Conservation (phyloP, 2,113 vertebrate genomes). For the Engystomops pustulosus region DNA sequence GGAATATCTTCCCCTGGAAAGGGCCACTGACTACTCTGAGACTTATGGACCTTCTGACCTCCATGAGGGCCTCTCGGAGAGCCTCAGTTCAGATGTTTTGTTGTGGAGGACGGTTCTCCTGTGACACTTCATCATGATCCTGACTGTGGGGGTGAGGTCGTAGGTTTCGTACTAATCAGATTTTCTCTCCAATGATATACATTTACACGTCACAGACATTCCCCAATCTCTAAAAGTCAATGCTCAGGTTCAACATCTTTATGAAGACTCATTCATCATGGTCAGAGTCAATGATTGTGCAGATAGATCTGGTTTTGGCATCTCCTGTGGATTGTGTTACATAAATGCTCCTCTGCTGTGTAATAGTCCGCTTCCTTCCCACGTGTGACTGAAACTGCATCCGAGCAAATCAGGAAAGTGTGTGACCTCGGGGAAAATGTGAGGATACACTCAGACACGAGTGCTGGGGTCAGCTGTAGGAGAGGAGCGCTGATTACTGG, state of each 20-base stretch:
- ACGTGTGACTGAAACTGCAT: background rate
- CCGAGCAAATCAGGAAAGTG: background rate
- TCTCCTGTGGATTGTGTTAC: background rate
- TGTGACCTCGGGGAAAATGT: background rate
- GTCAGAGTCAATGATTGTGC: slow-evolving; percentile 14
- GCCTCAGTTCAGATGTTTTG: background rate
- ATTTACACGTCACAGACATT: background rate
- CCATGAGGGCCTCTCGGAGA: too few relatives aligned
- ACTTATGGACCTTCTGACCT: too few relatives aligned
- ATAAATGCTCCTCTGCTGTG: background rate
- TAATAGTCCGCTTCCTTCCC: background rate
- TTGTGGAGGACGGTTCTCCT: background rate
- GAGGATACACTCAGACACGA: background rate
- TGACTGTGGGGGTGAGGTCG: background rate
- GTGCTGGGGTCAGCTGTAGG: background rate
- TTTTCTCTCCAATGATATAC: background rate
- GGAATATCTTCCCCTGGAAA: too few relatives aligned
- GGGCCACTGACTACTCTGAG: too few relatives aligned
- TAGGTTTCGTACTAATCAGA: background rate
- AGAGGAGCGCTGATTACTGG: background rate
- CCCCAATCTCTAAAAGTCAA: background rate
- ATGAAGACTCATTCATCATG: background rate
- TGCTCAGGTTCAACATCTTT: background rate
- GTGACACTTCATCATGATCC: background rate
- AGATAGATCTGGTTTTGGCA: slow-evolving; percentile 9